phyloP scores from a whole-genome alignment of 2,113 vertebrate species.

The Thunnus maccoyii region DNA sequence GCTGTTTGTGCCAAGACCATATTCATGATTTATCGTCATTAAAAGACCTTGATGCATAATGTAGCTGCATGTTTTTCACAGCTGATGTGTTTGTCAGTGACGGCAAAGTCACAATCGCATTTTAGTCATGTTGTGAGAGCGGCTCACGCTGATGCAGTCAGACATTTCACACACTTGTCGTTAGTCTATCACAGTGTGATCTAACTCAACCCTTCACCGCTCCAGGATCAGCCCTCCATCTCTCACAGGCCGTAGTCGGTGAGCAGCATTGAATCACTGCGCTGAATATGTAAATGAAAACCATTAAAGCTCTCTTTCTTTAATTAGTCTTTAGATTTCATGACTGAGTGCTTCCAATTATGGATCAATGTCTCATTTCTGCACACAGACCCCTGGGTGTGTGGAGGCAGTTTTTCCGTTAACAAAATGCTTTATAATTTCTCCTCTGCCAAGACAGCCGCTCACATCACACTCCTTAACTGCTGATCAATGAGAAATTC shows the following conservation, averaged over 20 bases:
- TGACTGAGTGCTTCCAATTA: slow-evolving; percentile 84
- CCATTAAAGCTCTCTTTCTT: slow-evolving; percentile 83
- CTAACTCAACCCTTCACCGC: slow-evolving; percentile 35
- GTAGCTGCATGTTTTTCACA: not conserved
- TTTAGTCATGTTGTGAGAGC: not conserved
- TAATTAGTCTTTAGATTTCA: slow-evolving; percentile 86
- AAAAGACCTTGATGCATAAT: not conserved
- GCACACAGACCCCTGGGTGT: slow-evolving; percentile 64
- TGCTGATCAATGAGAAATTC: slow-evolving; percentile 69
- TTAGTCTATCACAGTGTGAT: slow-evolving; percentile 51
- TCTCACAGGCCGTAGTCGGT: slow-evolving; percentile 46
- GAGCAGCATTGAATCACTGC: slow-evolving; percentile 55
- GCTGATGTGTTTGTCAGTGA: not conserved
- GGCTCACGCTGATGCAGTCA: slow-evolving; percentile 18
- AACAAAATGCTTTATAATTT: slow-evolving; percentile 75
- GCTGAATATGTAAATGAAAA: slow-evolving; percentile 79
- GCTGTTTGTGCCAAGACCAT: not conserved
- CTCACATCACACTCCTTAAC: slow-evolving; percentile 42
- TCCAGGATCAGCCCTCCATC: slow-evolving; percentile 49
- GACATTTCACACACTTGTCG: slow-evolving; percentile 33
- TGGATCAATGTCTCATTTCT: slow-evolving; percentile 86
- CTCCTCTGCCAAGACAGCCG: slow-evolving; percentile 48
- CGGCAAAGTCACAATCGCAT: not conserved
- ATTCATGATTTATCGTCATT: not conserved
- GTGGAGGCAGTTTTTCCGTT: slow-evolving; percentile 62